Evolutionary conservation across 2,113 vertebrate species (phyloP).

Genomic region (Alethe castanea): DNA sequence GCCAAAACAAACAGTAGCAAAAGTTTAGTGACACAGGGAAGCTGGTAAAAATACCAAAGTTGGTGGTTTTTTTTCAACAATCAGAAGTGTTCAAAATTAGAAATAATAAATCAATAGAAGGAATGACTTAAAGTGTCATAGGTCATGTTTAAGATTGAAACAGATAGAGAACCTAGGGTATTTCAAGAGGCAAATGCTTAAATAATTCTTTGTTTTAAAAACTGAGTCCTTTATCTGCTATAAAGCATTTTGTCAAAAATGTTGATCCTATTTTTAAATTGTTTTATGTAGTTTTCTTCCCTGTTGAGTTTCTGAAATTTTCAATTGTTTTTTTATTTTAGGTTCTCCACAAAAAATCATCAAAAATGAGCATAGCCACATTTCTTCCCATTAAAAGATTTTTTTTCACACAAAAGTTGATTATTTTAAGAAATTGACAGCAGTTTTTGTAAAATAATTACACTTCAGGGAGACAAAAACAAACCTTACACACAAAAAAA

Average conservation of each 20-base stretch:
- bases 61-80: not conserved
- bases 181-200: not conserved
- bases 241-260: not conserved
- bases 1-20: not conserved
- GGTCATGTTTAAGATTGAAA: not conserved
- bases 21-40: not conserved
- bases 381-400: not conserved
- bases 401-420: not conserved
- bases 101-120: not conserved
- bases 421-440: not conserved
- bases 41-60: not conserved
- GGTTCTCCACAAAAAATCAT: not conserved
- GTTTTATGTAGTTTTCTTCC: not conserved
- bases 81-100: not conserved
- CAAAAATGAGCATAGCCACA: not conserved
- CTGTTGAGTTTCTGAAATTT: not conserved
- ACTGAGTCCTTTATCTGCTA: not conserved
- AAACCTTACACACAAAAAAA: not conserved
- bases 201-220: not conserved
- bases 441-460: not conserved
- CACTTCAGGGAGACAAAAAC: not conserved
- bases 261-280: not conserved
- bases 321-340: not conserved
- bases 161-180: not conserved
- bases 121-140: not conserved